These are phyloP conservation scores for Drosophila neonasuta DNA, from an alignment of 2,888 invertebrate species.

Conservation along the genomic window DNA sequence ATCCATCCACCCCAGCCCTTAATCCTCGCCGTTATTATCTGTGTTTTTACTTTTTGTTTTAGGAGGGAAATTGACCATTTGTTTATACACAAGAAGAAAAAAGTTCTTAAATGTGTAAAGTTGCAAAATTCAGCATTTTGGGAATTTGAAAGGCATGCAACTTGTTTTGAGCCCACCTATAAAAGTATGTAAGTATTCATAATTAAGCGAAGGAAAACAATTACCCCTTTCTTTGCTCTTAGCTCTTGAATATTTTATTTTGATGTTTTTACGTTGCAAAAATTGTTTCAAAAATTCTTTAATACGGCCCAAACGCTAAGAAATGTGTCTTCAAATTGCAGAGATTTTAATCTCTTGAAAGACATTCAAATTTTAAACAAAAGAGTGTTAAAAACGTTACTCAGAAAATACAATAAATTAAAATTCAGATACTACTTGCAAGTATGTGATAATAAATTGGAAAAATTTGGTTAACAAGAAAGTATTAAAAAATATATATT, in stretches of 20 bases:
- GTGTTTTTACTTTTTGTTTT: constrained; percentile 21
- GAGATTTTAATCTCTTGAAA: constrained; percentile 2
- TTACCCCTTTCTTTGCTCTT: constrained; percentile 29
- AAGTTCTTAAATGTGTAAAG: constrained; percentile 29
- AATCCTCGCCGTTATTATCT: constrained; percentile 7
- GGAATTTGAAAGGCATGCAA: constrained; percentile 45
- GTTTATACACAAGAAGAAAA: constrained; percentile 25
- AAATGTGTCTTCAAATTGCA: constrained; percentile 9
- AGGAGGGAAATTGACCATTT: constrained; percentile 22
- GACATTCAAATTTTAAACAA: background rate
- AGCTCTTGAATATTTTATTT: constrained; percentile 33
- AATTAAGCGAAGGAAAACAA: constrained; percentile 27
- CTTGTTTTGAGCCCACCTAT: constrained; percentile 27
- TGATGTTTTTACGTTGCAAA: constrained; percentile 20
- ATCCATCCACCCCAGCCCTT: background rate
- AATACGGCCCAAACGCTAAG: background rate
- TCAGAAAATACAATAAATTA: too few relatives aligned
- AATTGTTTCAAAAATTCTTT: constrained; percentile 28
- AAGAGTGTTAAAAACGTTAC: background rate
- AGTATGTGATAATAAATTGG: too few relatives aligned
- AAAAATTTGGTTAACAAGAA: too few relatives aligned
- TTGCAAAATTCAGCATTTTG: constrained; percentile 44
- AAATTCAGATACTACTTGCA: too few relatives aligned
- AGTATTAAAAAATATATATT: too few relatives aligned
- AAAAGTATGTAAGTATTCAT: constrained; percentile 32